These are phyloP conservation scores for Drosophila kurseongensis DNA, from an alignment of 1,140 invertebrate genomes.

Conservation along the genomic window DNA sequence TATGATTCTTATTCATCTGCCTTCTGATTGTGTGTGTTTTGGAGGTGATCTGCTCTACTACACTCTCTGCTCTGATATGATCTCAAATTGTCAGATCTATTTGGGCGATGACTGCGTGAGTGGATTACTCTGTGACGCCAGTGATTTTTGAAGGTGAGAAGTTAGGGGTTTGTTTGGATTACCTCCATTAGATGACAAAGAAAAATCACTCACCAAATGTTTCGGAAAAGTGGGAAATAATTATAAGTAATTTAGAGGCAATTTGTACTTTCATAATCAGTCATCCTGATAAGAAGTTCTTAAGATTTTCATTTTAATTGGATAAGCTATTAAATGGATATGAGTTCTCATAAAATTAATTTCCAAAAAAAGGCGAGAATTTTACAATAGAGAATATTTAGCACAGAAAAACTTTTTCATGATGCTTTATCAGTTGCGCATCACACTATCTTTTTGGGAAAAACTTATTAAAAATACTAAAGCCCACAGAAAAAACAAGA, in stretches of 20 bases:
- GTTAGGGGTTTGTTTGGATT: slow-evolving; percentile 7
- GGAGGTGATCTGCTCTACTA: slow-evolving; percentile 29
- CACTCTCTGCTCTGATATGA: slow-evolving; percentile 2
- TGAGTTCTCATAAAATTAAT: too few species aligned
- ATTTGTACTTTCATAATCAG: not conserved
- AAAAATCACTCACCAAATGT: not conserved
- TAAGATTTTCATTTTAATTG: too few species aligned
- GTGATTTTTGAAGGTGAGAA: slow-evolving; percentile 8
- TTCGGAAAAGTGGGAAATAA: not conserved
- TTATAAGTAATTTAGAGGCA: not conserved
- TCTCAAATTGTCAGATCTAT: slow-evolving; percentile 30
- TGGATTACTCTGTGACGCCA: slow-evolving; percentile 28
- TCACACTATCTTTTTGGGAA: too few species aligned
- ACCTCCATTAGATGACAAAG: slow-evolving; percentile 10
- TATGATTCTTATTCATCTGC: slow-evolving; percentile 39
- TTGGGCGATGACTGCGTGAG: slow-evolving; percentile 28
- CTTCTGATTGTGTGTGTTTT: slow-evolving; percentile 15
- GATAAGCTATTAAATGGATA: too few species aligned
- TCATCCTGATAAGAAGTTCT: too few species aligned
- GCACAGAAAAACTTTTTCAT: too few species aligned
- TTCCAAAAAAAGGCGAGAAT: too few species aligned
- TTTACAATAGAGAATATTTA: too few species aligned
- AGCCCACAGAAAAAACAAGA: too few species aligned
- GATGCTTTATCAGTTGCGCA: too few species aligned
- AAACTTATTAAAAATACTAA: too few species aligned